Conservation (phyloP, 1,140 invertebrate species). For the Apocrypta bakeri region DNA sequence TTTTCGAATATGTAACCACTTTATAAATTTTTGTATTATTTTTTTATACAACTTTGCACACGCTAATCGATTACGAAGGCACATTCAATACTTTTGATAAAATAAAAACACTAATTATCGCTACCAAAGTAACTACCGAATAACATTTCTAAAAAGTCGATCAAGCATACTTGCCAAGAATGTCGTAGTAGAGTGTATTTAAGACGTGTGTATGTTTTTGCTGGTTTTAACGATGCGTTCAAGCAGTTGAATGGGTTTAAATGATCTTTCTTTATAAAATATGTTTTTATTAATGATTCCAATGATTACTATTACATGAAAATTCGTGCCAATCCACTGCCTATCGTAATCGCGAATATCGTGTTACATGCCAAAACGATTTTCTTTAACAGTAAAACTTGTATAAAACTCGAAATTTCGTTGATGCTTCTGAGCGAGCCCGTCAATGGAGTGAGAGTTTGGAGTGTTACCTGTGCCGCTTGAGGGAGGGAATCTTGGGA, state of each 20-base stretch:
- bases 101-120: background rate
- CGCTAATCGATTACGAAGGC: constrained; percentile 21
- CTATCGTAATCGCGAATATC: constrained; percentile 27
- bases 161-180: no score
- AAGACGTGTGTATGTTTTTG: no score
- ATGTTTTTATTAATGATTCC: background rate
- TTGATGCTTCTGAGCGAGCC: constrained; percentile 23
- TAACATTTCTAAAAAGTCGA: background rate
- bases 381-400: constrained; percentile 19
- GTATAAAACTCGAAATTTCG: constrained; percentile 7
- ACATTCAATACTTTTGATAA: background rate
- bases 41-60: constrained; percentile 13
- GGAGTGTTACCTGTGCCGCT: constrained; percentile 1
- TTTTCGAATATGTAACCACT: constrained; percentile 20
- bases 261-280: no score
- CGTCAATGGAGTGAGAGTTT: constrained; percentile 15
- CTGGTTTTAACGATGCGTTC: no score
- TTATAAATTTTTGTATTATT: background rate
- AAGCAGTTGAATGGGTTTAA: no score
- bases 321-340: background rate
- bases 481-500: background rate
- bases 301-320: background rate
- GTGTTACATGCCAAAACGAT: constrained; percentile 2
- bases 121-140: background rate
- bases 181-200: no score